Evolutionary conservation across 2,113 vertebrate genomes (phyloP).

Genomic region (Tichodroma muraria): DNA sequence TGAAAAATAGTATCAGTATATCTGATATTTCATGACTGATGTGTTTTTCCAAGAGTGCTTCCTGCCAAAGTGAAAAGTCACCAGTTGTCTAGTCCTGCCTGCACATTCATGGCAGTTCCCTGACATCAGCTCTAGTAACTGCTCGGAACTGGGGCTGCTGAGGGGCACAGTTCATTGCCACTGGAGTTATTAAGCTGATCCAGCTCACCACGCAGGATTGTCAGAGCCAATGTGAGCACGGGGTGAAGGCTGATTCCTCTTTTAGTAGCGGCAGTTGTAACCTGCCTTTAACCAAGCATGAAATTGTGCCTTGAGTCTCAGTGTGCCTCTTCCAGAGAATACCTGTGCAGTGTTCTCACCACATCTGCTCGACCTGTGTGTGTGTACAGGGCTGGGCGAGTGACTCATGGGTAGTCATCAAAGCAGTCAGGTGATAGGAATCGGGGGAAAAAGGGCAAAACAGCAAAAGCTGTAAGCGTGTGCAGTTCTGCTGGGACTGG

Average conservation of each 20-base stretch:
- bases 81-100: not conserved
- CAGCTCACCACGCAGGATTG: not conserved
- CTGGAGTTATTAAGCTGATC: not conserved
- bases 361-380: not conserved
- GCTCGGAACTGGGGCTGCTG: not conserved
- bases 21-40: not conserved
- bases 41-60: not conserved
- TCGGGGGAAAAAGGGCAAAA: not conserved
- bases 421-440: not conserved
- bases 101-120: not conserved
- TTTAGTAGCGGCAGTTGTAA: not conserved
- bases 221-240: not conserved
- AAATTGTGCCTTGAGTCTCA: constrained; percentile 3
- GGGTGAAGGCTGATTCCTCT: not conserved
- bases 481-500: not conserved
- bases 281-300: constrained; percentile 1
- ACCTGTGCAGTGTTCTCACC: not conserved
- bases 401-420: not conserved
- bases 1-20: not conserved
- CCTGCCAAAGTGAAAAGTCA: not conserved
- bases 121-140: not conserved
- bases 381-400: not conserved
- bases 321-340: not conserved
- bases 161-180: not conserved
- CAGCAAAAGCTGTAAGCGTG: not conserved